phyloP scores from a whole-genome alignment of 1,140 invertebrate genomes.

The Aplysia californica region DNA sequence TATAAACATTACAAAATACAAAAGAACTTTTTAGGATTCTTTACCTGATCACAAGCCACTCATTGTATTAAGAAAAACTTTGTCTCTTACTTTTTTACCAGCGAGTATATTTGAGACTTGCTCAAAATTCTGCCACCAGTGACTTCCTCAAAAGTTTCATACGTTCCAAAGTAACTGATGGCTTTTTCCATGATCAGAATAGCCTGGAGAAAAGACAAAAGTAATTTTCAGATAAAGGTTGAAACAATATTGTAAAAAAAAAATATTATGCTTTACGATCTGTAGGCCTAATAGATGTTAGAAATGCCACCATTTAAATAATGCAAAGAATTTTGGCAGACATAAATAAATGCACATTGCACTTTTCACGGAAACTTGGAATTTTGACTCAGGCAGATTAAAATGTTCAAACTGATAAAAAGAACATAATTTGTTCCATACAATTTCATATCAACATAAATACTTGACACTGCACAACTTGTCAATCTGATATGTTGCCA shows the following conservation, averaged over 20 bases:
- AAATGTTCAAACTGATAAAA: too few species aligned
- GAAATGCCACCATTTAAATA: not conserved
- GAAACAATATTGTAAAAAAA: not conserved
- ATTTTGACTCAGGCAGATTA: too few species aligned
- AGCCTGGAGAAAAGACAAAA: slow-evolving; percentile 38
- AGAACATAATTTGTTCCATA: too few species aligned
- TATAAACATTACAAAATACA: too few species aligned
- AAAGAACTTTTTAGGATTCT: too few species aligned
- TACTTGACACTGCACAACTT: too few species aligned
- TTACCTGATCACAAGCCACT: too few species aligned
- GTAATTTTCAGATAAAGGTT: not conserved
- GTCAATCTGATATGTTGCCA: too few species aligned
- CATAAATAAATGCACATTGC: not conserved
- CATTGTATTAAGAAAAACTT: not conserved
- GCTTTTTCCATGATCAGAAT: slow-evolving; percentile 56
- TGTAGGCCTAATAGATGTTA: not conserved
- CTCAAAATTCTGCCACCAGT: slow-evolving; percentile 52
- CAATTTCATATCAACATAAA: too few species aligned
- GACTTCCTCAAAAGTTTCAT: slow-evolving; percentile 61
- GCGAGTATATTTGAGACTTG: slow-evolving; percentile 43
- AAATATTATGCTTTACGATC: not conserved
- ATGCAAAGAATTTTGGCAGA: not conserved
- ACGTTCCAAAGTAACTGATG: slow-evolving; percentile 53
- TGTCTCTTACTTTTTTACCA: slow-evolving; percentile 38
- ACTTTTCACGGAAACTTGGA: too few species aligned